Evolutionary conservation across 2,113 vertebrate species (phyloP).

Genomic region (Copsychus sechellarum): DNA sequence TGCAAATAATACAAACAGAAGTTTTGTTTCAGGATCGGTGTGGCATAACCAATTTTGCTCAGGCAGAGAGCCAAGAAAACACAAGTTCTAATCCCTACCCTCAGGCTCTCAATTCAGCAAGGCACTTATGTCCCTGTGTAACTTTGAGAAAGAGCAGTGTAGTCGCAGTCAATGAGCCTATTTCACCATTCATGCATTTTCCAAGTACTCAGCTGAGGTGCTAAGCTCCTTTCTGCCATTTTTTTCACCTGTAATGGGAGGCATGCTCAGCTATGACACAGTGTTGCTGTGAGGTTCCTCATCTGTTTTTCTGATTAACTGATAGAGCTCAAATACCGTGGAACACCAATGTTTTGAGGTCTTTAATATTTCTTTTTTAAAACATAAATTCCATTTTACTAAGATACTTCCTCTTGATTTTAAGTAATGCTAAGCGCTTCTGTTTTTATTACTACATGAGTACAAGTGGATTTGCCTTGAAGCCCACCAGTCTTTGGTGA

Average conservation of each 20-base stretch:
- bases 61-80: slow-evolving; percentile 49
- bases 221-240: neutral
- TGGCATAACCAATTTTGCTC: slow-evolving; percentile 60
- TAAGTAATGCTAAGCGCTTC: neutral
- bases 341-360: rapidly evolving
- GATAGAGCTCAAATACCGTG: neutral
- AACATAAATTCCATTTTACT: neutral
- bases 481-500: neutral
- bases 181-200: neutral
- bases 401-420: neutral
- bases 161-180: neutral
- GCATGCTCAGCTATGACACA: neutral
- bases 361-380: neutral
- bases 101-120: slow-evolving; percentile 23
- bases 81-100: slow-evolving; percentile 47
- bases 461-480: neutral
- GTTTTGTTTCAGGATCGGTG: slow-evolving; percentile 32
- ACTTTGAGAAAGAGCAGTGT: neutral
- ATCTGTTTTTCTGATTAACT: neutral
- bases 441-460: neutral
- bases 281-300: neutral
- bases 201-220: neutral
- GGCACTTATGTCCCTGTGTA: slow-evolving; percentile 2
- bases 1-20: slow-evolving; percentile 50
- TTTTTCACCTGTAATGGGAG: neutral